Evolutionary conservation across 2,797 vertebrate genomes (phyloP), one percentile per base, ranked within the genome.

Genomic region (Crax fasciolata): DNA sequence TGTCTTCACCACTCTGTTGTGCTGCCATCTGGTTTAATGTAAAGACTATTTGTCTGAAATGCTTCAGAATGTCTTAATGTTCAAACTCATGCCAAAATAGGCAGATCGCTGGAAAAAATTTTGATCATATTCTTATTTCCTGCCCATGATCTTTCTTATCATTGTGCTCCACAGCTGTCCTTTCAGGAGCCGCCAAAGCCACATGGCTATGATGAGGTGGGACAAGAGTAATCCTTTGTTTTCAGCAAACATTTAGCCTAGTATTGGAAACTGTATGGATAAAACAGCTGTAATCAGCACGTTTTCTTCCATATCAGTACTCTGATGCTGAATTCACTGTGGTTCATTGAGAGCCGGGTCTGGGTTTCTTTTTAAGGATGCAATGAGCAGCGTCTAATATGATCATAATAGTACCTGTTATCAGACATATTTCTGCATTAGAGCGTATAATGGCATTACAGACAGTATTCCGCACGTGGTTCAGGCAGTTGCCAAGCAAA

Each of bases 371-470:
- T 93, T 76, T 89, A 91, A 57, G 39, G 71, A 76, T 58, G 74
- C 67, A 90, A 65, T 71, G 62, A 95, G 65, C 58, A 78, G 66
- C 89, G 57, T 78, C 87, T 95, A 84, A 90, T 76, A 71, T 13
- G 30, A 35, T 95, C 43, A 85, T 95, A 92, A 90, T 48, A 66
- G 75, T 70, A 83, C 66, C 73, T 81, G 66, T 82, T 87, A 62
- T 48, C 88, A 92, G 80, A 92, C 75, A 39, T 55, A 68, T 92
- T 95, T 85, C 67, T 61, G 46, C 65, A 87, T 86, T 82, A 72
- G 75, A 91, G 71, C 35, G 6, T 59, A 88, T 72, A 57, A 63
- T 16, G 23, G 24, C 61, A 90, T 55, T 15, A 1, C 43, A 67
- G 62, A 10, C 39, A 2, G 24, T 78, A 80, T 88, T 79, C 52